Evolutionary conservation across 2,797 vertebrate genomes (phyloP), one percentile per base, ranked within the genome.

Genomic region (Anolis apletophallus): DNA sequence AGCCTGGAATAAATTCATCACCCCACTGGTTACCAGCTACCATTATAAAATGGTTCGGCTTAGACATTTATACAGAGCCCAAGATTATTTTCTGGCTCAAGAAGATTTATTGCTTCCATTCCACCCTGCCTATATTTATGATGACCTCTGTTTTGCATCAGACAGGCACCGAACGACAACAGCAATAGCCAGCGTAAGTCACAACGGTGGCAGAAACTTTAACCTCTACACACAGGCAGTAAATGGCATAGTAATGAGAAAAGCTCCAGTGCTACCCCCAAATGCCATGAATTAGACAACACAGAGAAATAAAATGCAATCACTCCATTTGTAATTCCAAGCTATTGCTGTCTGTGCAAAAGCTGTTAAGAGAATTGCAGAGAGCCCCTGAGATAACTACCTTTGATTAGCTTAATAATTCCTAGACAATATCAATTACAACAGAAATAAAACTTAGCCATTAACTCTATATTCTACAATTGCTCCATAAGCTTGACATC

Each of bases 301-400:
- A 59, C 5, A 69, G 0, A 9, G 0, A 11, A 85, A 68, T 40
- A 83, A 86, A 83, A 52, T 0, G 0, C 12, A 34, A 86, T 68
- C 36, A 6, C 11, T 36, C 75, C 19, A 67, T 69, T 67, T 78
- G 71, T 81, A 83, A 74, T 5, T 81, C 32, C 13, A 2, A 0
- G 81, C 57, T 79, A 0, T 50, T 71, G 32, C 16, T 64, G 6
- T 29, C 74, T 13, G 50, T n/a, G 59, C 0, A 1, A 86, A 84
- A 80, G 68, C 81, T 72, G 75, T 83, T 84, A 80, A 84, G 86
- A 77, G 81, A 84, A 88, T 55, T 87, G 34, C 36, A 74, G 68
- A 40, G 80, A 81, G 79, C 36, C 36, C 29, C 74, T 80, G 52
- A 85, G 34, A 77, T 67, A 77, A 69, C 73, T 5, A 50, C 72